Base-by-base conservation (phyloP, 2,113 vertebrate genomes). In the Acanthisitta chloris region DNA sequence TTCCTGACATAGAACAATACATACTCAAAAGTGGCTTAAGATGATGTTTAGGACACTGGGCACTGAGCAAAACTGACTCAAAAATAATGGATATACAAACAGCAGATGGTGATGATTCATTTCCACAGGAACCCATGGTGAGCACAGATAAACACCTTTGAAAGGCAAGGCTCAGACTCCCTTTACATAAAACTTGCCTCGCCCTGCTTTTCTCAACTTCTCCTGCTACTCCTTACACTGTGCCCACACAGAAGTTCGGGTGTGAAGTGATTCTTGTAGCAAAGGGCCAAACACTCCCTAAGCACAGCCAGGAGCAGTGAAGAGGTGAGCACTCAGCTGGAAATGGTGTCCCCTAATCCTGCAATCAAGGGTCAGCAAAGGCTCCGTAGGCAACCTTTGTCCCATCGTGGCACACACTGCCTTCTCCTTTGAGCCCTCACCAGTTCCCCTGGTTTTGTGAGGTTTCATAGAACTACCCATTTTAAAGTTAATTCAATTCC, bases 321-420 rank as follows among this genome's bases (percentile, higher is more conserved):
- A 38, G 19, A 9, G 12, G 8, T 24, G 42, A 86, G 26, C 42
- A 20, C 31, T 23, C 52, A 5, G 6, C 1, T 83, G 43, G 33
- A 77, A 62, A 36, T 2, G 4, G n/a, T 33, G 64, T 6, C 4
- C 38, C 21, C 33, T 6, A 10, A 15, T 16, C 38, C 48, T 67
- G 26, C 8, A 46, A 36, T 67, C 25, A 18, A n/a, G 51, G 18
- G 45, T 13, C 36, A 57, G 3, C 33, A 76, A 33, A 70, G 40
- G 29, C 13, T 71, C 58, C 18, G 0, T 0, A n/a, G 29, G 34
- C 25, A 59, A 6, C 20, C 4, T 58, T 54, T 9, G 14, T 24
- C 8, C 5, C 38, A 51, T 18, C 70, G 14, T 24, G 29, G 1
- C 49, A 62, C 8, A 20, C 4, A 10, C 18, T 9, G 2, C 57